phyloP scores from a whole-genome alignment of 2,888 invertebrate genomes.

The Polydrusus cervinus region DNA sequence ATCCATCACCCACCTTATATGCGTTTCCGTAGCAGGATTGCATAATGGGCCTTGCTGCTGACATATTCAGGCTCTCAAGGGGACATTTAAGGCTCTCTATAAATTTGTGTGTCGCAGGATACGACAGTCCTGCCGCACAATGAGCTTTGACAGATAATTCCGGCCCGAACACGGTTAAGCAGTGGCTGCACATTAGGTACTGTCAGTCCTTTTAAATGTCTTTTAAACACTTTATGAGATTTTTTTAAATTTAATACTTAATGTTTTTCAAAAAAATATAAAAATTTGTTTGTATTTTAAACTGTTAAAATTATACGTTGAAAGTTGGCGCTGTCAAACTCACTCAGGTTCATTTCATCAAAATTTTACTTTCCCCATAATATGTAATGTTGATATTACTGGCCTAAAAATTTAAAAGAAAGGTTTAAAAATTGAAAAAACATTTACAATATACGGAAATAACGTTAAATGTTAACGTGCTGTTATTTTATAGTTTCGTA shows the following conservation, averaged over 20 bases:
- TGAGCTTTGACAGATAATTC: slow-evolving; percentile 43
- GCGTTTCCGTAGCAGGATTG: slow-evolving; percentile 6
- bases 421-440: too few relatives aligned
- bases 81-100: slow-evolving; percentile 40
- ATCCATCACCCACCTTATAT: slow-evolving; percentile 12
- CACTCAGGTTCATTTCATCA: too few relatives aligned
- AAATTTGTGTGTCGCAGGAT: slow-evolving; percentile 38
- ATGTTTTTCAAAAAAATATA: too few relatives aligned
- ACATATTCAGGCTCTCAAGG: slow-evolving; percentile 41
- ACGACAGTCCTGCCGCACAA: slow-evolving; percentile 37
- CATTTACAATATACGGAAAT: too few relatives aligned
- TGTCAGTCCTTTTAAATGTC: not conserved
- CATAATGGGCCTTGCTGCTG: slow-evolving; percentile 31
- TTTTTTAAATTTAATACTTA: too few relatives aligned
- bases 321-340: too few relatives aligned
- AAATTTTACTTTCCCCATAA: too few relatives aligned
- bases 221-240: too few relatives aligned
- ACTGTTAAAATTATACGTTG: too few relatives aligned
- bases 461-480: not conserved
- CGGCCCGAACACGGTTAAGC: slow-evolving; percentile 41
- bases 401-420: too few relatives aligned
- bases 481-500: slow-evolving; percentile 28
- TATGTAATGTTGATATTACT: too few relatives aligned
- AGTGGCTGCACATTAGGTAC: slow-evolving; percentile 12
- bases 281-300: too few relatives aligned